A percentile compares a stretch with the other conserved stretches of the same genome.
phyloP scores from a whole-genome alignment of 2,888 invertebrate species.

The Trachelus iudaicus region DNA sequence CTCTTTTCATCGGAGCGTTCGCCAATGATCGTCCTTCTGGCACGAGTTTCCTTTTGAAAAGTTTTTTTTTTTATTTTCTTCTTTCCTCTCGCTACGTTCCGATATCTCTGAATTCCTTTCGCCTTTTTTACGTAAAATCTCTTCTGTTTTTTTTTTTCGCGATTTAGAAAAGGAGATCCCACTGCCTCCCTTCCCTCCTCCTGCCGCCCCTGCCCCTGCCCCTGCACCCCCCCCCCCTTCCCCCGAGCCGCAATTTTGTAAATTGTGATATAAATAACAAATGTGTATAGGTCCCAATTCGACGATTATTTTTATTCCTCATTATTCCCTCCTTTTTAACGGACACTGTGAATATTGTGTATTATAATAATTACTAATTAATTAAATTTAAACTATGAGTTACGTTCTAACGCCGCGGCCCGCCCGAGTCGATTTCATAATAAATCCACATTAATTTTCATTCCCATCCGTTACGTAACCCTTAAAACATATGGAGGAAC shows the following conservation, averaged over 20 bases:
- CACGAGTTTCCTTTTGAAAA: too few relatives aligned
- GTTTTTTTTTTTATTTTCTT: slow-evolving; percentile 28
- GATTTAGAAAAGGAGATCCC: too few relatives aligned
- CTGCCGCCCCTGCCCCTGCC: slow-evolving; percentile 8
- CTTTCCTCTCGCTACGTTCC: slow-evolving; percentile 35
- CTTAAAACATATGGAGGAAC: too few relatives aligned
- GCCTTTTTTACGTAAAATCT: neutral
- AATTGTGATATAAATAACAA: slow-evolving; percentile 65
- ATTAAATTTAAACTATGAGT: slow-evolving; percentile 62
- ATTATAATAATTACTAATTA: slow-evolving; percentile 65
- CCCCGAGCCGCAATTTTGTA: slow-evolving; percentile 54
- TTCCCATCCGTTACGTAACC: neutral
- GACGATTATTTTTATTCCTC: slow-evolving; percentile 42
- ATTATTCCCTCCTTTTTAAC: slow-evolving; percentile 51
- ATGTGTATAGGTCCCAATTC: slow-evolving; percentile 60
- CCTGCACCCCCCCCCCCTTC: slow-evolving; percentile 14
- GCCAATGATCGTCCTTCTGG: too few relatives aligned
- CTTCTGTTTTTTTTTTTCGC: neutral
- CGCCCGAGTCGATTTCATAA: slow-evolving; percentile 25
- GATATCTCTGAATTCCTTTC: slow-evolving; percentile 23
- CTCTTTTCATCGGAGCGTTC: slow-evolving; percentile 8
- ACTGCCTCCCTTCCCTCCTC: slow-evolving; percentile 15
- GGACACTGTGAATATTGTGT: slow-evolving; percentile 65
- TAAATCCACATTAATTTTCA: neutral
- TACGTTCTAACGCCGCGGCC: slow-evolving; percentile 56